Base-by-base conservation (phyloP, 23 tunicate species). In the Styela clava region DNA sequence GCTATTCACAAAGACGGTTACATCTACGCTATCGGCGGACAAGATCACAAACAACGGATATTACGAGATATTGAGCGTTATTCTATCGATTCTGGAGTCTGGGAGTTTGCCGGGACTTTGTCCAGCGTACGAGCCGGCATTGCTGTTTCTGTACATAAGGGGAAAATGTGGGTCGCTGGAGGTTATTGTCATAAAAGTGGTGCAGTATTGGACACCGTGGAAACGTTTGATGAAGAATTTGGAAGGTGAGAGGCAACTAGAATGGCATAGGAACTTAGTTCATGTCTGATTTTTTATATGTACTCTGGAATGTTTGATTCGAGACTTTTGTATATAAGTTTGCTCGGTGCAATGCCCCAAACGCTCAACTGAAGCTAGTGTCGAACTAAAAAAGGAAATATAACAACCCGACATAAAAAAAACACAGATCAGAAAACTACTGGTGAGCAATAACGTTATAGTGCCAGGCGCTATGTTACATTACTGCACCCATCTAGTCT, bases 11-110 rank as follows among this genome's bases (percentile, higher is more conserved):
- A 86, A 69, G 69, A 83, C 74, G 88, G 74, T 16, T 91, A 79
- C 85, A 91, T 91, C 16, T 91, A 91, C 83, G 97, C 91, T 16
- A 87, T 91, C 23, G 97, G 97, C 0, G 97, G 97, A 16, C 97
- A 91, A 61, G 97, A 91, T 26, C 97, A 87, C 83, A 91, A 91
- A 82, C 97, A 91, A 79, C 62, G 91, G 35, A 87, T 91, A 16
- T 64, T 91, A 23, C 34, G 97, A 0, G 97, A 87, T 56, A 79
- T 79, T 29, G 97, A 91, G 79, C 88, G 97, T 1, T 91, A 91
- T 68, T 91, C 88, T 2, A 16, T 91, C 35, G 22, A 70, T 31
- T 34, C 34, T 7, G 81, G 88, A 23, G 31, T 79, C 2, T 91
- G 97, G 97, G 97, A 91, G 68, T 68, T 72, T 29, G 29, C 91